These are phyloP conservation scores for Stegodyphus dumicola DNA, from an alignment of 1,140 invertebrate genomes.

Conservation along the genomic window DNA sequence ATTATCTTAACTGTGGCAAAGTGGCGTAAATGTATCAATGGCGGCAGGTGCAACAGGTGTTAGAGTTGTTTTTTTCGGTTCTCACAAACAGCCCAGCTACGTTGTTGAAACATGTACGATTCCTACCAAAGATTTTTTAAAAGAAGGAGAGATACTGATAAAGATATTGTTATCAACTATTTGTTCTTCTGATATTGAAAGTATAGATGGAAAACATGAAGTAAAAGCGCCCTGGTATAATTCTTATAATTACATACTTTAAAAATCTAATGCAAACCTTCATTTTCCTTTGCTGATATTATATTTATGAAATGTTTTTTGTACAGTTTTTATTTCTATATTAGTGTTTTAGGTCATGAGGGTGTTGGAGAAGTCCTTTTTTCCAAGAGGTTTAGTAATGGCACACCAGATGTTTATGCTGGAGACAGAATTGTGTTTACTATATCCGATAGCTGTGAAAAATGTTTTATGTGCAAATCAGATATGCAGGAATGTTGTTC, in stretches of 20 bases:
- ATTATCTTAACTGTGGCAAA: too few relatives aligned
- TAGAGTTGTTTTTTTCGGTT: constrained; percentile 55
- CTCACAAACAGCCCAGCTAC: constrained; percentile 55
- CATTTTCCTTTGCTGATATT: neutral
- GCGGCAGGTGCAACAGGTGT: constrained; percentile 60
- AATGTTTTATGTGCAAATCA: constrained; percentile 17
- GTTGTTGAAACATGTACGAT: constrained; percentile 48
- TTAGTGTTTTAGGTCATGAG: constrained; percentile 57
- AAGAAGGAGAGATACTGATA: constrained; percentile 54
- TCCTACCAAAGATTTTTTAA: constrained; percentile 23
- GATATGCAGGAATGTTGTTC: constrained; percentile 38
- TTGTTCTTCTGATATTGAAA: constrained; percentile 42
- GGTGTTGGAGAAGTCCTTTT: constrained; percentile 49
- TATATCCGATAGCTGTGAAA: constrained; percentile 12
- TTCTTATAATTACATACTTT: too few relatives aligned
- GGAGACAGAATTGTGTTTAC: constrained; percentile 49
- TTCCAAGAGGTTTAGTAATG: constrained; percentile 12
- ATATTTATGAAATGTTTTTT: neutral
- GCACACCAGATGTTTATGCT: neutral
- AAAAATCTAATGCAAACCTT: neutral
- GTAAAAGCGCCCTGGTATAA: constrained; percentile 51
- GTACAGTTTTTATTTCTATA: neutral
- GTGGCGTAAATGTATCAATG: constrained; percentile 18
- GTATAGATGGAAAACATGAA: constrained; percentile 48
- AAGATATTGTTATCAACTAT: constrained; percentile 52